Conservation (phyloP, 2,113 vertebrate genomes). For the Telmatochromis brichardi region DNA sequence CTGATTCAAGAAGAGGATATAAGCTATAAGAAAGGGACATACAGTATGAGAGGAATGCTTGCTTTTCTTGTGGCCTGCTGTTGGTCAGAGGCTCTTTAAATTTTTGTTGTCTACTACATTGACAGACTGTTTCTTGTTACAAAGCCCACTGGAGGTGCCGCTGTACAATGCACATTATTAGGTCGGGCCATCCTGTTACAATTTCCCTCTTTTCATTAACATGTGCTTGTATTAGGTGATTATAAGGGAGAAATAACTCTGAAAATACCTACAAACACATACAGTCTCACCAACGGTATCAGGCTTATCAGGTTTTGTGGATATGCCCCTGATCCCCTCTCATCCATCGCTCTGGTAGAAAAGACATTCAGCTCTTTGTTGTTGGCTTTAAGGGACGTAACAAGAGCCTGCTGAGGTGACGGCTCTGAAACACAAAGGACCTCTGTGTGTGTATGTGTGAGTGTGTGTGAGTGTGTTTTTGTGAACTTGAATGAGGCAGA, state of each 20-base stretch:
- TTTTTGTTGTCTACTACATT: background rate
- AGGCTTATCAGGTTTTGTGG: background rate
- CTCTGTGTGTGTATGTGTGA: conserved; percentile 38
- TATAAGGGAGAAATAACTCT: background rate
- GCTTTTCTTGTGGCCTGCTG: background rate
- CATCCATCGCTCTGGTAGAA: conserved; percentile 12
- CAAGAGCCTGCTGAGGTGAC: conserved; percentile 51
- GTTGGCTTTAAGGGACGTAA: conserved; percentile 35
- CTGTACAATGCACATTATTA: background rate
- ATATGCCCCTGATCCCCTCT: background rate
- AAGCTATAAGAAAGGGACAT: background rate
- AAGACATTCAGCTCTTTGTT: conserved; percentile 62
- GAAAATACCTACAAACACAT: background rate
- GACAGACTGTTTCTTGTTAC: background rate
- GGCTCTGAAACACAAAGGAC: conserved; percentile 47
- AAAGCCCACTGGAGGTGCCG: background rate
- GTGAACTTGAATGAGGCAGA: background rate
- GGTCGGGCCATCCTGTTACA: background rate
- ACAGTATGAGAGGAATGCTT: background rate
- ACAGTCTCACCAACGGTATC: background rate
- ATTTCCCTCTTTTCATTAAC: background rate
- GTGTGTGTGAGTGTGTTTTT: conserved; percentile 8
- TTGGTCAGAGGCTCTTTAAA: background rate
- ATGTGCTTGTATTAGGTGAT: background rate
- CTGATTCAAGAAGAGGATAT: background rate